A percentile compares a stretch with the other conserved stretches of the same genome.
Evolutionary conservation across 2,797 vertebrate genomes (phyloP).

Genomic region (Pyrocephalus nanus): DNA sequence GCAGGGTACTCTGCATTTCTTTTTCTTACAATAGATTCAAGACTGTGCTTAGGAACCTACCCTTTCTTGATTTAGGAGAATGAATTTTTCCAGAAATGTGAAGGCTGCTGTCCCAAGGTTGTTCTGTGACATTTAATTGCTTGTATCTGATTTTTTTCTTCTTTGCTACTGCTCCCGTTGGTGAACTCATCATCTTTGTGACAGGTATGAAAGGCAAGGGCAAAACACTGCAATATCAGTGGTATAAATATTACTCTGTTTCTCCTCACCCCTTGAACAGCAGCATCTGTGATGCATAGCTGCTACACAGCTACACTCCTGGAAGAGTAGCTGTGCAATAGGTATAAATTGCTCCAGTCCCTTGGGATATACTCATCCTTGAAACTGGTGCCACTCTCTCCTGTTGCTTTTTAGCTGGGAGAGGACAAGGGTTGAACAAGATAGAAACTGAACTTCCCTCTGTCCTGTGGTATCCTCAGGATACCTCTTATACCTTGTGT

Average conservation of each 20-base stretch:
- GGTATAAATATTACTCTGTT: not conserved
- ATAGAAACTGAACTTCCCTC: not conserved
- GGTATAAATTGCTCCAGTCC: not conserved
- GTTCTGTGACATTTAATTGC: constrained; percentile 30
- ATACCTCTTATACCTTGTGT: fast-evolving
- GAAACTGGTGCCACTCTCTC: not conserved
- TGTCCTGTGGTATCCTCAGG: not conserved
- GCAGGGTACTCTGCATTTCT: not conserved
- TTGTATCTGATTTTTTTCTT: not conserved
- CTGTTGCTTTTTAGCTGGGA: not conserved
- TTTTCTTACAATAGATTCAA: not conserved
- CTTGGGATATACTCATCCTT: not conserved
- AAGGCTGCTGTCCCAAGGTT: constrained; percentile 1
- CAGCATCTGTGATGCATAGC: not conserved
- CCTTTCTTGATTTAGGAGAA: not conserved
- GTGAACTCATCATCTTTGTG: not conserved
- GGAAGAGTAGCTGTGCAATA: not conserved
- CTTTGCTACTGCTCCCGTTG: not conserved
- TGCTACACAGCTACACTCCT: not conserved
- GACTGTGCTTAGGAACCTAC: not conserved
- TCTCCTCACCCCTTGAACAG: not conserved
- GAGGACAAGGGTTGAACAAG: not conserved
- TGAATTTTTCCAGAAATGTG: not conserved
- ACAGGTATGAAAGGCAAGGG: constrained; percentile 6
- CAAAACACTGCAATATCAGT: not conserved